Evolutionary conservation across 2,113 vertebrate genomes (phyloP), one percentile per base, ranked within the genome.

Genomic region (Hydrochoerus hydrochaeris): DNA sequence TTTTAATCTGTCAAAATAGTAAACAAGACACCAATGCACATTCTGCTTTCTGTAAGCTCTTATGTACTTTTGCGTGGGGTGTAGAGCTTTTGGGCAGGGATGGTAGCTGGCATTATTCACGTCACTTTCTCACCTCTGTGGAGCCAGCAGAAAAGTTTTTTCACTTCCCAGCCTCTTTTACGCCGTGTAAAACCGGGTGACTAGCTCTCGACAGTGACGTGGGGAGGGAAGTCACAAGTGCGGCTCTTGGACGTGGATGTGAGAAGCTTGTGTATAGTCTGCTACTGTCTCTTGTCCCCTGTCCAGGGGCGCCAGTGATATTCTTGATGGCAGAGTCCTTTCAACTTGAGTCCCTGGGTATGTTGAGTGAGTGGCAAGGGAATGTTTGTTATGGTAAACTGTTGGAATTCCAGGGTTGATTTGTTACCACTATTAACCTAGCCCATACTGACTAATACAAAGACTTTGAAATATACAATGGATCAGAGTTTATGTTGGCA

Each of bases 1-100:
- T 96, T 82, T 86, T 17, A 67, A 16, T 75, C 24, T 60, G 22
- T 69, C 65, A 69, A 85, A 97, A 49, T 80, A 73, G 85, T 67
- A 81, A 91, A 28, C 35, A 85, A 92, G 73, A 69, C 41, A 71
- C 54, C 9, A 30, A 28, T n/a, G 32, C 82, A 41, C 54, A 63
- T 83, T 93, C 90, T 87, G 46, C 38, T 75, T 83, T 83, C 62
- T 44, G 32, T 85, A 78, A 32, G 6, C n/a, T 83, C 87, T 92
- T 71, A 87, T 10, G 4, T 83, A 30, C 28, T 90, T 90, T 84
- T 22, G 20, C 83, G 20, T 35, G 28, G 46, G 30, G n/a, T 57
- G 41, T 71, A 83, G 75, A 63, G 65, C 62, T 54, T 49, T 49
- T 86, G 92, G 75, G 57, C 77, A 93, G 67, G 80, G 38, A 24